Evolutionary conservation across 1,140 invertebrate species (phyloP), one percentile per base, ranked within the genome.

Genomic region (Neotoxoptera formosana): DNA sequence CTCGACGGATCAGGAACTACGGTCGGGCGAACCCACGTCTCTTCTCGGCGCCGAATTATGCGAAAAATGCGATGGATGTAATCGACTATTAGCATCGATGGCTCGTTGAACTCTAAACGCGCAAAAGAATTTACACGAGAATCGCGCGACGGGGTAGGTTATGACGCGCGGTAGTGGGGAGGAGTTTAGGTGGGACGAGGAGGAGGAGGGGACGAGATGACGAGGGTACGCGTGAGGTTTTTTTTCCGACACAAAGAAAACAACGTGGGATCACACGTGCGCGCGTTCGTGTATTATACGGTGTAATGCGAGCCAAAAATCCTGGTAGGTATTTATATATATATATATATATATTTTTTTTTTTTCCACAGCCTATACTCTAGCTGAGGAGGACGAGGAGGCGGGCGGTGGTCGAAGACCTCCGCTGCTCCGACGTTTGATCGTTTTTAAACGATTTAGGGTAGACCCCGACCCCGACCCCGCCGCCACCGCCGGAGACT

Each of bases 361-460:
- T 76, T n/a, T n/a, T 76, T 76, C 60, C 14, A 14, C 60, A 76
- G 11, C n/a, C 21, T 34, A 83, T 83, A 83, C 81, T 21, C 36
- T 41, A 34, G 8, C 7, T n/a, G n/a, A 21, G 81, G 81, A 7
- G 34, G 34, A 23, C 21, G 36, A 41, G 41, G 20, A 1, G 20
- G 21, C 4, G 76, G 20, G 48, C 14, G 48, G 34, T 81, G 9
- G 34, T 23, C 41, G 4, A 41, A 84, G 8, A 76, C 60, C 60
- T 41, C 9, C 81, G n/a, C n/a, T n/a, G 8, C 23, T 11, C 34
- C 76, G 53, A 47, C 47, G 67, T 92, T 76, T 67, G 91, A 92
- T 92, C 91, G 91, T 92, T 92, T 92, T 84, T 92, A 92, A 92
- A 84, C 91, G 91, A 92, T 92, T 92, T 92, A 51, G 91, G 91